Conservation (phyloP, 2,888 invertebrate species). For the Mimumesa dahlbomi region DNA sequence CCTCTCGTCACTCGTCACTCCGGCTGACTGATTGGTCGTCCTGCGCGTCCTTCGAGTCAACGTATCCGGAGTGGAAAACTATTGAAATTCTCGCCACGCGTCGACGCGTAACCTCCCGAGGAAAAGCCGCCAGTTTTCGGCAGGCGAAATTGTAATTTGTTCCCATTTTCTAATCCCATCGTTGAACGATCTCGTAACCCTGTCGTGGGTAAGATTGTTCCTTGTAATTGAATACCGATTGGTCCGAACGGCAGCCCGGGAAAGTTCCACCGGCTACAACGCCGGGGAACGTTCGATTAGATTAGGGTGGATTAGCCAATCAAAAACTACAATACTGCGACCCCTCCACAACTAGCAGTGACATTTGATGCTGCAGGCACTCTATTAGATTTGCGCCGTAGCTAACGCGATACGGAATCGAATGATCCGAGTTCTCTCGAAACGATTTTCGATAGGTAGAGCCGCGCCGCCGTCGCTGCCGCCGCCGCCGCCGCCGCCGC, state of each 20-base stretch:
- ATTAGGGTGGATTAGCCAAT: conserved; percentile 80
- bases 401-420: conserved; percentile 78
- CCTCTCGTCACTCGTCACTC: conserved; percentile 49
- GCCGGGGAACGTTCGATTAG: conserved; percentile 74
- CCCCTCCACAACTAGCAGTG: conserved; percentile 72
- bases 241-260: conserved; percentile 46
- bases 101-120: neutral
- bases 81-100: too few relatives aligned
- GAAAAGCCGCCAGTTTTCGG: neutral
- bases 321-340: conserved; percentile 79
- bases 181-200: conserved; percentile 4
- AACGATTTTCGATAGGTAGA: conserved; percentile 61
- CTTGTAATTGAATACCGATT: conserved; percentile 57
- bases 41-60: conserved; percentile 11
- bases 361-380: conserved; percentile 78
- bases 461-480: too few relatives aligned
- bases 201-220: conserved; percentile 49
- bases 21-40: conserved; percentile 56
- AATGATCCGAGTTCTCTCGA: conserved; percentile 72
- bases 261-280: conserved; percentile 41
- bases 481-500: too few relatives aligned
- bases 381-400: conserved; percentile 79
- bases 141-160: too few relatives aligned
- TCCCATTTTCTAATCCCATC: neutral
- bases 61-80: neutral